Conservation (phyloP, 1,140 invertebrate species). For the Caenorhabditis briggsae region DNA sequence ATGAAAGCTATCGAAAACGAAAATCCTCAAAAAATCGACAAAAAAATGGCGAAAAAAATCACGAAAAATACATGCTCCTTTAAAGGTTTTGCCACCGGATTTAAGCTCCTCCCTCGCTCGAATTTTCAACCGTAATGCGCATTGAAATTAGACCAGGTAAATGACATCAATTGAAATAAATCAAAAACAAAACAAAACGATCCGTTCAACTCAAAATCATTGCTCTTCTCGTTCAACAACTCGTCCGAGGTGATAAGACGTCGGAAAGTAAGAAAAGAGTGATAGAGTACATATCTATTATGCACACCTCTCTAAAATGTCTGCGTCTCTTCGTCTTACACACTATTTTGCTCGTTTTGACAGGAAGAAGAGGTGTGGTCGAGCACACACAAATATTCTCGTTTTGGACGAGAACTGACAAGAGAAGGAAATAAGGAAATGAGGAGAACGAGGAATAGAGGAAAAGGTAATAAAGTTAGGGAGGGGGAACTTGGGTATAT, state of each 20-base stretch:
- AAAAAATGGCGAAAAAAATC: no score
- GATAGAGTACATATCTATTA: constrained; percentile 41
- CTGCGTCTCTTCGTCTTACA: constrained; percentile 8
- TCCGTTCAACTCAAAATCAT: background rate
- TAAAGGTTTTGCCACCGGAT: no score
- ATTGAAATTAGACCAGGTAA: no score
- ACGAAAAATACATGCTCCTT: no score
- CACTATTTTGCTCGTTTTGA: background rate
- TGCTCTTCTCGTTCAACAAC: background rate
- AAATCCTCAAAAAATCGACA: no score
- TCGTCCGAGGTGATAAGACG: background rate
- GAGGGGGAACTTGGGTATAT: no score
- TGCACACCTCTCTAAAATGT: background rate
- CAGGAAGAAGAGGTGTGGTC: constrained; percentile 43
- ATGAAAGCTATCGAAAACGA: no score
- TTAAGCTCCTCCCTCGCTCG: no score
- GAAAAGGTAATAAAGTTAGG: background rate
- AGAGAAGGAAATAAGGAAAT: background rate
- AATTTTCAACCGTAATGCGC: no score
- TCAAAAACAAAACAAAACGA: background rate
- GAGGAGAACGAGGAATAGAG: background rate
- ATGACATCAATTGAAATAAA: background rate
- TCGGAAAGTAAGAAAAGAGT: constrained; percentile 1
- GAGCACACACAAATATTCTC: constrained; percentile 39
- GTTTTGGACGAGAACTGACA: constrained; percentile 37